A percentile compares a stretch with the other conserved stretches of the same genome.
Evolutionary conservation across 2,113 vertebrate genomes (phyloP).

Genomic region (Lepus timidus): DNA sequence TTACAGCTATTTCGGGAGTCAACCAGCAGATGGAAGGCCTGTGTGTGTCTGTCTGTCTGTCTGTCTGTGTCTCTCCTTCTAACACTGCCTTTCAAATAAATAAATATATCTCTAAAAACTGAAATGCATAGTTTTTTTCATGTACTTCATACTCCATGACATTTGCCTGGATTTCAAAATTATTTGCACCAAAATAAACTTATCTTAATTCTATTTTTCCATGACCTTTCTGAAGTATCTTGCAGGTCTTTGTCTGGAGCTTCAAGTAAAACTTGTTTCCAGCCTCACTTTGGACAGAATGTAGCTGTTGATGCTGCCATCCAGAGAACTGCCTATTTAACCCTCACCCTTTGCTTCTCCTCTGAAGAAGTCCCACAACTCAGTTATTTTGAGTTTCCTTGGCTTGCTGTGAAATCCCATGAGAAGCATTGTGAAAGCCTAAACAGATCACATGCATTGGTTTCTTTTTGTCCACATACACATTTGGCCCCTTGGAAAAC

Average conservation of each 20-base stretch:
- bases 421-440: conserved; percentile 9
- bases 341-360: not conserved
- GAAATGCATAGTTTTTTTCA: too few relatives aligned
- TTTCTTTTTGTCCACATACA: not conserved
- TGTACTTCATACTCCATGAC: too few relatives aligned
- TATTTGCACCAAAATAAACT: too few relatives aligned
- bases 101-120: too few relatives aligned
- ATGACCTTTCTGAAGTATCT: not conserved
- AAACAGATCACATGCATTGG: not conserved
- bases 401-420: not conserved
- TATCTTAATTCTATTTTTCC: too few relatives aligned
- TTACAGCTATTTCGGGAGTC: too few relatives aligned
- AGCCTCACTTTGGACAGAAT: not conserved
- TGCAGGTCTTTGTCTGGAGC: not conserved
- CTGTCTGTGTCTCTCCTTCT: too few relatives aligned
- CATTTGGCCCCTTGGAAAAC: conserved; percentile 16
- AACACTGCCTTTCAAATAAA: too few relatives aligned
- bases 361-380: not conserved
- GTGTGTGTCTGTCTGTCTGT: too few relatives aligned
- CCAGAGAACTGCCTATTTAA: conserved; percentile 10
- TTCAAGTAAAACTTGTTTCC: conserved; percentile 10
- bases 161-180: too few relatives aligned
- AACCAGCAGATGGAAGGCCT: too few relatives aligned
- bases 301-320: not conserved
- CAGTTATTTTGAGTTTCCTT: not conserved